phyloP scores from a whole-genome alignment of 2,113 vertebrate genomes.

The Serinus canaria region DNA sequence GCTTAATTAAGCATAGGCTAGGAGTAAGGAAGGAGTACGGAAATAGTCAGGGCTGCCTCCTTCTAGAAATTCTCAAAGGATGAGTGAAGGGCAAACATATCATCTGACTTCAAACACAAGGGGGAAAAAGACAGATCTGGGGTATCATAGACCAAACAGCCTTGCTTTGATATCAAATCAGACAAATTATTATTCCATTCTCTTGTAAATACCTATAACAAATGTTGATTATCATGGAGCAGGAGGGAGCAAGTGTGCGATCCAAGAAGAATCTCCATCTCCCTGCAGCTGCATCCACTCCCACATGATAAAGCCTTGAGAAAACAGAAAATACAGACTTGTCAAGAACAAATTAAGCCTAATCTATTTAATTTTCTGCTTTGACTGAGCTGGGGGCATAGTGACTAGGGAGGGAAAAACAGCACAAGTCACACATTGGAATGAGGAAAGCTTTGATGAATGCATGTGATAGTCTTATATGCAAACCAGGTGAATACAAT shows the following conservation, averaged over 20 bases:
- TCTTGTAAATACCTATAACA: background rate
- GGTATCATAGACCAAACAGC: slow-evolving; percentile 2
- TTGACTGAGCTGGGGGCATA: background rate
- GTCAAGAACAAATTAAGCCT: slow-evolving; percentile 51
- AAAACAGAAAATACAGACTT: slow-evolving; percentile 50
- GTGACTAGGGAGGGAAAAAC: background rate
- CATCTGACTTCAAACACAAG: slow-evolving; percentile 31
- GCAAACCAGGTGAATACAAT: slow-evolving; percentile 15
- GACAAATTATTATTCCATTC: slow-evolving; percentile 22
- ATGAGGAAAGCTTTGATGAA: slow-evolving; percentile 36
- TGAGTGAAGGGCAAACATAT: background rate
- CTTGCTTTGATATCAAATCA: background rate
- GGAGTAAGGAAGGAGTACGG: background rate
- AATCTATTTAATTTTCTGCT: slow-evolving; percentile 35
- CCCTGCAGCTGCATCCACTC: background rate
- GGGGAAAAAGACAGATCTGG: background rate
- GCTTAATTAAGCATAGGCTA: background rate
- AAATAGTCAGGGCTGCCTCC: background rate
- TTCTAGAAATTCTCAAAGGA: background rate
- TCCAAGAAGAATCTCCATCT: background rate
- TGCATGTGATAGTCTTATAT: background rate
- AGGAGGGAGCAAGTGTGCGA: rapidly evolving
- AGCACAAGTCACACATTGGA: background rate
- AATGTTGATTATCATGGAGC: background rate
- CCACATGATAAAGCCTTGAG: slow-evolving; percentile 4